Percentiles rank a stretch among this genome's conserved stretches.
phyloP scores from a whole-genome alignment of 2,113 vertebrate species.

The Catagonus wagneri region DNA sequence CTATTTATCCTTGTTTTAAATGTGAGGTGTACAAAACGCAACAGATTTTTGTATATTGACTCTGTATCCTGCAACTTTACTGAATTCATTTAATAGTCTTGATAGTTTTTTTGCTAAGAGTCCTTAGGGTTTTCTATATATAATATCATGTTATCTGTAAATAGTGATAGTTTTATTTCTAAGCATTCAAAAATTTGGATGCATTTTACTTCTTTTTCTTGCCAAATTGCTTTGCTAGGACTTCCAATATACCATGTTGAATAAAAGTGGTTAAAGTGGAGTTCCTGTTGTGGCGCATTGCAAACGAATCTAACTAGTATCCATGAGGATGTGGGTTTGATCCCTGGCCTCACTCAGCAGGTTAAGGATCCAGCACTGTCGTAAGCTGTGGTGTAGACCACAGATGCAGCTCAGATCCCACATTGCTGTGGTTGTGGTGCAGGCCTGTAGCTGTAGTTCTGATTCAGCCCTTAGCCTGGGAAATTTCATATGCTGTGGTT shows the following conservation, averaged over 20 bases:
- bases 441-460: too few relatives aligned
- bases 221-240: background rate
- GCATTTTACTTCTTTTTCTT: constrained; percentile 12
- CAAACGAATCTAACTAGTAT: too few relatives aligned
- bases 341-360: too few relatives aligned
- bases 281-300: too few relatives aligned
- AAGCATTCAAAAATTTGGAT: background rate
- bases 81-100: background rate
- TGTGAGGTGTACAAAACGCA: background rate
- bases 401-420: too few relatives aligned
- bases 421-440: too few relatives aligned
- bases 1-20: background rate
- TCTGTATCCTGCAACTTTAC: background rate
- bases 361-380: too few relatives aligned
- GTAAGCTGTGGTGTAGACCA: too few relatives aligned
- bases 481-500: too few relatives aligned
- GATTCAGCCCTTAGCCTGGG: too few relatives aligned
- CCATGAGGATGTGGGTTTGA: too few relatives aligned
- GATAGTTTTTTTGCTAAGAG: background rate
- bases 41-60: background rate
- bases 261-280: background rate
- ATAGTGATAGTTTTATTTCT: background rate
- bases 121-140: background rate
- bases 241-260: background rate
- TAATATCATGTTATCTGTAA: background rate